Base-by-base conservation (phyloP, 2,797 vertebrate genomes). In the Galaxias olidus region DNA sequence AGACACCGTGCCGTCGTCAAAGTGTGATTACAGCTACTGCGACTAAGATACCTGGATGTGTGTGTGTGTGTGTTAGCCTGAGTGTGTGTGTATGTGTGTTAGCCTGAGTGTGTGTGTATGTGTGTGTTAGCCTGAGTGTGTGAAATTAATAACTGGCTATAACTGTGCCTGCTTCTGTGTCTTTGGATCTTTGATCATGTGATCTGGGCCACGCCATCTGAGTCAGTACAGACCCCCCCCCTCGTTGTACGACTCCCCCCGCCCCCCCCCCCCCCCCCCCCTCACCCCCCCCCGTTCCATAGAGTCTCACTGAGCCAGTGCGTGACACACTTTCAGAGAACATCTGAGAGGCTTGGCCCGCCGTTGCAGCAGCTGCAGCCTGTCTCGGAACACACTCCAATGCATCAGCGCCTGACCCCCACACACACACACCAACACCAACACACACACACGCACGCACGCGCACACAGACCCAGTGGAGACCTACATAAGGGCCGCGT, bases 401-500 rank as follows among this genome's bases (percentile, higher is more conserved):
- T 30, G 30, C 40, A 9, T 13, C 15, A 12, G 18, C 12, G n/a
- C n/a, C n/a, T n/a, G n/a, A 50, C 20, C 49, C 30, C 59, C 43
- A 56, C 53, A 58, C 56, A 62, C 8, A 20, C n/a, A 45, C 60
- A 42, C 4, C 10, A 20, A 40, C 46, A 59, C 45, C 45, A 17
- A 11, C 49, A 18, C 40, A 1, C 54, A 17, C 14, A 17, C 20
- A n/a, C 62, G 75, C 61, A 49, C 53, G 30, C 1, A 69, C 55
- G 65, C 1, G 1, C 1, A 62, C 71, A 69, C 63, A 56, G 45
- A 19, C 15, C 51, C 18, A 19, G 10, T 48, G 74, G 57, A 69
- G 17, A 19, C 51, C 8, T 15, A 46, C 17, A 57, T 61, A 68
- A 71, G 42, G 61, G 68, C 61, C 64, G 74, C 65, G n/a, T 78